Conservation (phyloP, 2,888 invertebrate species). For the Acanthosepion pharaonis region DNA sequence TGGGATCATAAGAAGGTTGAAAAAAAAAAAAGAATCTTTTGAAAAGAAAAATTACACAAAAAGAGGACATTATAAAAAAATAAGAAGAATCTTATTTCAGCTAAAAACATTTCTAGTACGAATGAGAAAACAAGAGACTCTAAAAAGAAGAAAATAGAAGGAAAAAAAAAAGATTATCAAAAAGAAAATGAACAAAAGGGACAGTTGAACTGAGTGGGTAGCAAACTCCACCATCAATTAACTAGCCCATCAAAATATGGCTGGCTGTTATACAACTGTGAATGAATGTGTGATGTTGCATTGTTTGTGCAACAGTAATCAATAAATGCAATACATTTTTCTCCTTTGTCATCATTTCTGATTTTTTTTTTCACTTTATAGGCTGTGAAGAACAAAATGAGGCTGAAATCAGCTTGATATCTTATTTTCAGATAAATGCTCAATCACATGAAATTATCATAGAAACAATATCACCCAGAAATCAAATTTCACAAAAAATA, state of each 20-base stretch:
- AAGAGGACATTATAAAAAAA: background rate
- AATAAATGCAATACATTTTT: conserved; percentile 33
- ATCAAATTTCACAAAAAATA: no score
- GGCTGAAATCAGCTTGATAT: no score
- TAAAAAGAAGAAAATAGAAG: background rate
- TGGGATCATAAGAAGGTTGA: background rate
- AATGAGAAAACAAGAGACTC: no score
- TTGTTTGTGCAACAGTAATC: conserved; percentile 2
- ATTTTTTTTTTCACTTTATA: no score
- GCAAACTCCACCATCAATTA: background rate
- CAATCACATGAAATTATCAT: no score
- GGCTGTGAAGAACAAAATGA: no score
- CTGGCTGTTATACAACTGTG: background rate
- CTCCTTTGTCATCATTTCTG: background rate
- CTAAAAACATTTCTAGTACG: no score
- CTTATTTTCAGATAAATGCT: no score
- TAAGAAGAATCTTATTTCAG: background rate
- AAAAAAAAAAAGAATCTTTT: background rate
- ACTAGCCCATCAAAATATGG: background rate
- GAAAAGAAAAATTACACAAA: background rate
- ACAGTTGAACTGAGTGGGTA: background rate
- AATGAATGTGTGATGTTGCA: conserved; percentile 8
- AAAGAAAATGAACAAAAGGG: background rate
- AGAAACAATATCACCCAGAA: no score
- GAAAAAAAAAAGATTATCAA: background rate